These are phyloP conservation scores for Lepidurus apus DNA, from an alignment of 1,140 invertebrate genomes.

Conservation along the genomic window DNA sequence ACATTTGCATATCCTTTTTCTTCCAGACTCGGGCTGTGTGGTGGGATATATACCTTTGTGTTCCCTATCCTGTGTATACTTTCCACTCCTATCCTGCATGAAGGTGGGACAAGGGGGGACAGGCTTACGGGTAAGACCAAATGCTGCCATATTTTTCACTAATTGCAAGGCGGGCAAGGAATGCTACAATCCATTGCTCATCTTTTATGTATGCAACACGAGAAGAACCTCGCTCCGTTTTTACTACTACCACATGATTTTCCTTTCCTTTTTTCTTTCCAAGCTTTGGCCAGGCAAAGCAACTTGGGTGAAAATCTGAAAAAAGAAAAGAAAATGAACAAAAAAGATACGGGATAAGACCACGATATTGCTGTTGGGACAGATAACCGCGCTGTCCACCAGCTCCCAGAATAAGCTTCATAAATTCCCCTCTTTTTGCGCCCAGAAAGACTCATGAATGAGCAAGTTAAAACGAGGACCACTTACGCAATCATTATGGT, in stretches of 20 bases:
- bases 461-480: background rate
- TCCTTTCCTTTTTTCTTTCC: background rate
- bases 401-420: background rate
- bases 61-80: background rate
- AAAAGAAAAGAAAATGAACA: background rate
- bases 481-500: background rate
- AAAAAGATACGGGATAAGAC: background rate
- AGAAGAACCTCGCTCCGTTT: background rate
- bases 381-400: slow-evolving; percentile 7
- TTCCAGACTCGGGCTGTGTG: background rate
- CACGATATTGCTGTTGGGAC: slow-evolving; percentile 4
- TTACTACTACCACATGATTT: slow-evolving; percentile 3
- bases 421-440: background rate
- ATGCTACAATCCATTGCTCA: slow-evolving; percentile 21
- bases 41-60: background rate
- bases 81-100: background rate
- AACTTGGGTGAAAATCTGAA: background rate
- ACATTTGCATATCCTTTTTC: slow-evolving; percentile 16
- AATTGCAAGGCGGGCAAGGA: slow-evolving; percentile 13
- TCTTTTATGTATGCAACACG: slow-evolving; percentile 19
- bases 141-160: slow-evolving; percentile 15
- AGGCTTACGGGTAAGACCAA: background rate
- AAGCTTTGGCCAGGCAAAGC: background rate
- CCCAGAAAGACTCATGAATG: background rate
- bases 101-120: background rate